Conservation (phyloP, 2,113 vertebrate genomes). For the Uria lomvia region DNA sequence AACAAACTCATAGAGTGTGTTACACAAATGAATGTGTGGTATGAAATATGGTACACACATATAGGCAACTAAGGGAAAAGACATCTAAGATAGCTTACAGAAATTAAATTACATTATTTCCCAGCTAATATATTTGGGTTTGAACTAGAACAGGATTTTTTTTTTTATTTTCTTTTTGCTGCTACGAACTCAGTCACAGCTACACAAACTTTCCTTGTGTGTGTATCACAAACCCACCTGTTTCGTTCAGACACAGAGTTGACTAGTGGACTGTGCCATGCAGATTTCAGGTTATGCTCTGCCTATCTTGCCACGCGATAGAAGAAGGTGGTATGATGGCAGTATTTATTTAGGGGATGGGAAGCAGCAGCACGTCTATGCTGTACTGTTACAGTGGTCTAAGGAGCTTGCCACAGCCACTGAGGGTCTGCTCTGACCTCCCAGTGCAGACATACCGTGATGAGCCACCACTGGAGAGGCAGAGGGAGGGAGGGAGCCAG, state of each 20-base stretch:
- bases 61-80: not conserved
- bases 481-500: not conserved
- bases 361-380: not conserved
- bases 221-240: not conserved
- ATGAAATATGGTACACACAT: not conserved
- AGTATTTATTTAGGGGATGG: not conserved
- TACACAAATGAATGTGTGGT: not conserved
- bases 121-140: not conserved
- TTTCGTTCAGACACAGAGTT: not conserved
- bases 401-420: not conserved
- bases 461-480: not conserved
- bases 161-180: not conserved
- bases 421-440: not conserved
- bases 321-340: not conserved
- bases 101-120: not conserved
- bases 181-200: not conserved
- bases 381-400: not conserved
- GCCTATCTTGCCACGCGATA: not conserved
- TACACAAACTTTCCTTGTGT: not conserved
- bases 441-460: fast-evolving
- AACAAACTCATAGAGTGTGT: not conserved
- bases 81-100: not conserved
- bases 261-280: not conserved
- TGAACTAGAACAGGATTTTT: not conserved
- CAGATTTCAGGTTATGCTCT: not conserved